Evolutionary conservation across 1,140 invertebrate species (phyloP), one percentile per base, ranked within the genome.

Genomic region (Potamilus streckersoni): DNA sequence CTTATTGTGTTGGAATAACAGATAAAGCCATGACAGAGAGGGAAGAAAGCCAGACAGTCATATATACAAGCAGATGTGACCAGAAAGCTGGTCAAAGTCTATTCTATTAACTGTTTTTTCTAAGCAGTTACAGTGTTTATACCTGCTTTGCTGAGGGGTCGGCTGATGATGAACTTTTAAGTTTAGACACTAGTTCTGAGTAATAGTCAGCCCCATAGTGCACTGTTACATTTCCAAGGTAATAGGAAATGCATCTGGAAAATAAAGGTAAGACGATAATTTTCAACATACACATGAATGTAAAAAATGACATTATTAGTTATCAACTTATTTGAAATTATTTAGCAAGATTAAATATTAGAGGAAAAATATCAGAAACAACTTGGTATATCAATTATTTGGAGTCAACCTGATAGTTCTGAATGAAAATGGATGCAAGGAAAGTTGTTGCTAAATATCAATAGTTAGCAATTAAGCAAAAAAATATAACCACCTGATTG

Each of bases 61-160:
- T 3, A 38, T 38, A 6, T 6, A 38, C 31, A 38, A 38, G 6
- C 31, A 38, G 31, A 38, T 38, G 31, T 2, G 31, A 2, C 31
- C 2, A 6, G 6, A 38, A 38, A 38, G 31, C 2, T 38, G 31
- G 31, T 38, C 31, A 38, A 38, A 38, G 31, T 38, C 2, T 6
- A 38, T 38, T 6, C 38, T 38, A 38, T 38, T 38, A 4, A 38
- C 38, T 8, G 8, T 8, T 38, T 38, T 38, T 38, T 38, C 38
- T 38, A 38, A 38, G 38, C 38, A 38, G 38, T 3, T 38, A 38
- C 38, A 6, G 8, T 38, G 38, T 8, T 2, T 38, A 69, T 62
- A 88, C 85, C 84, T 88, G 86, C 84, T 88, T 88, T 17, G 83
- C 77, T 15, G 84, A 80, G 56, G 84, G 86, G 66, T 84, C 84